Conservation (phyloP, 2,113 vertebrate genomes). For the Vidua macroura region DNA sequence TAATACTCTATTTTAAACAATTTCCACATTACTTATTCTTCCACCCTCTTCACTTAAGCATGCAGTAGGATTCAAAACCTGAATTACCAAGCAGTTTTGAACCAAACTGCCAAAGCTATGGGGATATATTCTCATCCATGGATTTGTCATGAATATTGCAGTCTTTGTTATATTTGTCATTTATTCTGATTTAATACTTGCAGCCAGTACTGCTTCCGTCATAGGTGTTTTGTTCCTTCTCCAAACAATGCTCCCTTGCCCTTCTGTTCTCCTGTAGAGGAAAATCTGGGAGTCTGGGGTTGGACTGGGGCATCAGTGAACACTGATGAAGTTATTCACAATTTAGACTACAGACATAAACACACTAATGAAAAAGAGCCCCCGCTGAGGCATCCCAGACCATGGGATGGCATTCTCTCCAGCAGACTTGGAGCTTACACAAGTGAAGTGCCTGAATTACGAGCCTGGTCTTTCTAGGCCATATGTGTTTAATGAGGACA, state of each 20-base stretch:
- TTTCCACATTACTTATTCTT: not conserved
- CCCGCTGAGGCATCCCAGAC: not conserved
- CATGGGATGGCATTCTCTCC: not conserved
- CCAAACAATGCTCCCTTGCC: not conserved
- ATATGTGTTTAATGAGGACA: not conserved
- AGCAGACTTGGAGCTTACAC: not conserved
- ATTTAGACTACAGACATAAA: not conserved
- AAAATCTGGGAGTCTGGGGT: not conserved
- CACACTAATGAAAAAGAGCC: not conserved
- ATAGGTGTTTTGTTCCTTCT: not conserved
- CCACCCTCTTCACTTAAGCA: not conserved
- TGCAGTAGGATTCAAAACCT: slow-evolving; percentile 30
- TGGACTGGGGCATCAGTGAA: not conserved
- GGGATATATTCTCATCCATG: not conserved
- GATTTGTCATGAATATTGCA: not conserved
- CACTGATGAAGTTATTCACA: not conserved
- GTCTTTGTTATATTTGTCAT: not conserved
- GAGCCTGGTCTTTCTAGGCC: not conserved
- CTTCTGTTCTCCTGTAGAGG: not conserved
- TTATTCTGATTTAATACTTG: not conserved
- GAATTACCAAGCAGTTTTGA: not conserved
- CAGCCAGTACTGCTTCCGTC: not conserved
- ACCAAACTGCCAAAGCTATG: not conserved
- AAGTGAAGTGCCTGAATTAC: not conserved
- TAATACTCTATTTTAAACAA: not conserved